phyloP scores from a whole-genome alignment of 2,113 vertebrate genomes.

The Cairina moschata region DNA sequence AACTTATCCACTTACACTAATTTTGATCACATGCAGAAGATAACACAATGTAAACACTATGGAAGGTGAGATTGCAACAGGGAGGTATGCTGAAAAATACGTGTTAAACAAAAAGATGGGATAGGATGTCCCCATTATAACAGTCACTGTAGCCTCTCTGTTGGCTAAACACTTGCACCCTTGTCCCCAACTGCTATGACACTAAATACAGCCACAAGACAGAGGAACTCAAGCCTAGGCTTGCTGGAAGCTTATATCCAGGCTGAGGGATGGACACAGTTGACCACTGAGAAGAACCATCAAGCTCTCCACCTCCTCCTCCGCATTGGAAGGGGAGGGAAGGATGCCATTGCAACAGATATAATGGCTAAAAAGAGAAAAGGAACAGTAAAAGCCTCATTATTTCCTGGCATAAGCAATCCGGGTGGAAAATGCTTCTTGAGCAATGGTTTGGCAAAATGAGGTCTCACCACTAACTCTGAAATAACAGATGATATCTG shows the following conservation, averaged over 20 bases:
- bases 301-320: background rate
- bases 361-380: background rate
- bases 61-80: background rate
- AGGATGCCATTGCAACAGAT: background rate
- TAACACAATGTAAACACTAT: too few species aligned
- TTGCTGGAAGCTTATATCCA: background rate
- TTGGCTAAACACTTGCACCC: background rate
- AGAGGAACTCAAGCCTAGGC: background rate
- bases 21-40: background rate
- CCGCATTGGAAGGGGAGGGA: background rate
- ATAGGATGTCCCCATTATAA: background rate
- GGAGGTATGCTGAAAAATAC: background rate
- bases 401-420: background rate
- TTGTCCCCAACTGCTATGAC: background rate
- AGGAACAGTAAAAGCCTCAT: background rate
- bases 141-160: background rate
- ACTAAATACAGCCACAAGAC: background rate
- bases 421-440: conserved; percentile 9
- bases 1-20: background rate
- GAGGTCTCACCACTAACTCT: background rate
- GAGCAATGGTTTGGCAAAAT: conserved; percentile 1
- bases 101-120: background rate
- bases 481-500: background rate
- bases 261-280: background rate
- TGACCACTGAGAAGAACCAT: background rate